Percentiles rank a stretch among this genome's conserved stretches.
These are phyloP conservation scores for Raillietiella orientalis DNA, from an alignment of 2,888 invertebrate species.

Conservation along the genomic window DNA sequence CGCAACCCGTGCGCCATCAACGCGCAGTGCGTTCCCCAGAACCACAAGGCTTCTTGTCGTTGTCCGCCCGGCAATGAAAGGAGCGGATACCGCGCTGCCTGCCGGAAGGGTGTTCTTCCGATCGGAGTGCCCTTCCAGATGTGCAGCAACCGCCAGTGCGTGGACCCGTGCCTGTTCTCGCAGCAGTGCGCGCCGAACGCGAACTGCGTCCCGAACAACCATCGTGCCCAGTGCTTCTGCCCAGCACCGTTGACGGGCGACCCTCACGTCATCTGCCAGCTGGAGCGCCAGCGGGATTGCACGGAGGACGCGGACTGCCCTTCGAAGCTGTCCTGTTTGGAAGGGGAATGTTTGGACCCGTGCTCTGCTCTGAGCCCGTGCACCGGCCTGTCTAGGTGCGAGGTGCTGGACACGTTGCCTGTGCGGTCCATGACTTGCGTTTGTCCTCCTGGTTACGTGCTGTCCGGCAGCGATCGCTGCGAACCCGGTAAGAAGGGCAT, in stretches of 20 bases:
- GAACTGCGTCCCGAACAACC: constrained; percentile 44
- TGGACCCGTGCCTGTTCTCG: constrained; percentile 57
- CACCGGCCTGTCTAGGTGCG: constrained; percentile 41
- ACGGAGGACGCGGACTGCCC: constrained; percentile 44
- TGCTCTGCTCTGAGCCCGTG: constrained; percentile 38
- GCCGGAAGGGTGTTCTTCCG: constrained; percentile 41
- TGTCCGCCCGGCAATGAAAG: constrained; percentile 12
- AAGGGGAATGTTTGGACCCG: constrained; percentile 54
- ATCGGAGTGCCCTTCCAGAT: constrained; percentile 52
- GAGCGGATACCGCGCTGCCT: constrained; percentile 11
- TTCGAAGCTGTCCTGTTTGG: constrained; percentile 48
- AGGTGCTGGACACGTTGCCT: constrained; percentile 52
- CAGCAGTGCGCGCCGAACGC: constrained; percentile 41
- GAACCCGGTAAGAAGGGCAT: too few relatives aligned
- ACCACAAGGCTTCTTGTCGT: constrained; percentile 11
- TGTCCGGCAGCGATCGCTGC: constrained; percentile 6
- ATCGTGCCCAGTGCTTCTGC: constrained; percentile 49
- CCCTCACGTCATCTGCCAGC: too few relatives aligned
- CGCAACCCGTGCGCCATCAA: constrained; percentile 10
- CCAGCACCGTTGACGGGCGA: constrained; percentile 56
- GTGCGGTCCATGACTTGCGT: constrained; percentile 38
- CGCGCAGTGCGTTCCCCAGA: constrained; percentile 10
- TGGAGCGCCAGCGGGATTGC: too few relatives aligned
- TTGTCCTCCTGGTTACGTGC: constrained; percentile 8
- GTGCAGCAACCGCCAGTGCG: constrained; percentile 61